Percentiles rank a stretch among this genome's conserved stretches.
phyloP scores from a whole-genome alignment of 2,113 vertebrate species.

The Capricornis sumatraensis region DNA sequence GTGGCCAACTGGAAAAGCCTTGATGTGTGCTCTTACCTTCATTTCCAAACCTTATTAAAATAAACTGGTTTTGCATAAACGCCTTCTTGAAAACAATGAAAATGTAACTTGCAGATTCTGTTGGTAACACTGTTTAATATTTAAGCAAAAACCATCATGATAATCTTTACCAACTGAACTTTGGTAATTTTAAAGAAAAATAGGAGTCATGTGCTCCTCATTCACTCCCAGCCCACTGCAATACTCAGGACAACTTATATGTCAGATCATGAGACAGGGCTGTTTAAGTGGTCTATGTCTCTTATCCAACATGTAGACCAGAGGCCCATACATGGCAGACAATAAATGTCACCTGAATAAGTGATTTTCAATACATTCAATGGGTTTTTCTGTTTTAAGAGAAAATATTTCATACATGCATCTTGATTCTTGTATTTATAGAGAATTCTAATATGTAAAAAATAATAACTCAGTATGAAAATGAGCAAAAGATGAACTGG shows the following conservation, averaged over 20 bases:
- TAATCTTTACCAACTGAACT: neutral
- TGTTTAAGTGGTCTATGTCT: neutral
- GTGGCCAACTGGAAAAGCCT: neutral
- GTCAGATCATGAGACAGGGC: neutral
- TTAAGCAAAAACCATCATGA: neutral
- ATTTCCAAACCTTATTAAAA: neutral
- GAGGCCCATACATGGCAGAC: neutral
- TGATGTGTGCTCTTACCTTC: neutral
- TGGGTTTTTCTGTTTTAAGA: neutral
- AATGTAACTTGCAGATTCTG: neutral
- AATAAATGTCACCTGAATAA: neutral
- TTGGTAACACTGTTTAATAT: neutral
- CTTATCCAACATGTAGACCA: neutral
- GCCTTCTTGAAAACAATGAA: neutral
- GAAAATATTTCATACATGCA: neutral
- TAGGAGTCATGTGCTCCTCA: neutral
- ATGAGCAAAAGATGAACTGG: neutral
- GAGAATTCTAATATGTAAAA: neutral
- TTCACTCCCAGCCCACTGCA: neutral
- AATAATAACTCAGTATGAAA: neutral
- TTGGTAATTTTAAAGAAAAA: neutral
- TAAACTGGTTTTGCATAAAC: neutral
- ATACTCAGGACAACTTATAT: neutral
- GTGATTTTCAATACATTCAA: neutral
- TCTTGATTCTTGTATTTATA: neutral